Base-by-base conservation (phyloP, 2,113 vertebrate genomes). In the Pseudopodoces humilis region DNA sequence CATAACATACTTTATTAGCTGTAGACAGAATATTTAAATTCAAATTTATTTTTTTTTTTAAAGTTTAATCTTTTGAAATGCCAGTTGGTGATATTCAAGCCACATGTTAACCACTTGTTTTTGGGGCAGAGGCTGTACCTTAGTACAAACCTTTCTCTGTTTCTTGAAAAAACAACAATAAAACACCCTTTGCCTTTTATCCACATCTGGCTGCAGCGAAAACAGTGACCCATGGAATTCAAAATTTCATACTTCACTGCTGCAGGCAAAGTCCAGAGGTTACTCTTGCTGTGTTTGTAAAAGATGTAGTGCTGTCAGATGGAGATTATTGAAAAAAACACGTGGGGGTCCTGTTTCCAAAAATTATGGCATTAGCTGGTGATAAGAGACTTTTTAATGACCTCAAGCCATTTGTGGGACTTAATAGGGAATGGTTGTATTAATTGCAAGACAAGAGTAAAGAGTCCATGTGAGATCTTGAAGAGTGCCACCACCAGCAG, bases 101-200 rank as follows among this genome's bases (percentile, higher is more conserved):
- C 97, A 98, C 97, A 97, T 98, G 98, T 97, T 94, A 91, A 95
- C 95, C 96, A 97, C 97, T 98, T 98, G 97, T 97, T 97, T 97
- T 94, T 41, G 64, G 86, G 93, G 79, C 15, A 56, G 96, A 95
- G 95, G 92, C 91, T 96, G 91, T 85, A 95, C 97, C 97, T 97
- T 77, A 95, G 97, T 71, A 98, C 97, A 98, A 97, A 98, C 96
- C 96, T 97, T 97, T 94, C 97, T 98, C 94, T 98, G 98, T 97
- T 97, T 98, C 98, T 98, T 98, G 97, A 98, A 96, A 97, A 97
- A 98, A 98, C 98, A 98, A 98, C 98, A 98, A 98, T 98, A 98
- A 99, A 99, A 98, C 97, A 97, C 90, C 94, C 97, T 95, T 95
- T 97, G 95, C 97, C 98, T 99, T 99, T 99, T 98, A 98, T 98